These are phyloP conservation scores for Monomorium pharaonis DNA, from an alignment of 1,140 invertebrate genomes.

Conservation along the genomic window DNA sequence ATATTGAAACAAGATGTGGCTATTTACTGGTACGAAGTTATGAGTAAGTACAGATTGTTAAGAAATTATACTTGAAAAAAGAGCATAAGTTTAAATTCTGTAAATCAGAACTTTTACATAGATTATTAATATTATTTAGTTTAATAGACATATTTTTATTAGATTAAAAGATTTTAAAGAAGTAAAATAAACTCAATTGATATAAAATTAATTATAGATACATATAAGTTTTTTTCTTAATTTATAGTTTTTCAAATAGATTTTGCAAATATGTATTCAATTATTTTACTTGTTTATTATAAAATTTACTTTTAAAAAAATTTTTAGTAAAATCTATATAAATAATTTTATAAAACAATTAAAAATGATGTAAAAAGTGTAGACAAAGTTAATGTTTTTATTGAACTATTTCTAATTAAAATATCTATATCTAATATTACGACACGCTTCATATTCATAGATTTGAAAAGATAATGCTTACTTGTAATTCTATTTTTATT, in stretches of 20 bases:
- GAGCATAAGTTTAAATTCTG: neutral
- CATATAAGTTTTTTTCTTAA: neutral
- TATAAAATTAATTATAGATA: neutral
- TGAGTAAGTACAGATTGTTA: slow-evolving; percentile 78
- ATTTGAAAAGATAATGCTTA: neutral
- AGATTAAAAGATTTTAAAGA: neutral
- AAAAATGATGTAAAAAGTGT: neutral
- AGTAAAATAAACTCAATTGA: neutral
- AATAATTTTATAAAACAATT: neutral
- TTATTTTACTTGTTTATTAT: neutral
- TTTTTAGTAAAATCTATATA: neutral
- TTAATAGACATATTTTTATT: neutral
- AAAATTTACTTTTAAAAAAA: neutral
- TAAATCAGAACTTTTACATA: neutral
- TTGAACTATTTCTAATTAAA: neutral
- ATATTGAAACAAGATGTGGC: slow-evolving; percentile 78
- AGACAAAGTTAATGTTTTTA: neutral
- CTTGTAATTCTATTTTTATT: neutral
- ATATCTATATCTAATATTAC: neutral
- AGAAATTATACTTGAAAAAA: neutral
- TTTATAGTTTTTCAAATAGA: neutral
- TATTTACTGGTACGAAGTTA: slow-evolving; percentile 82
- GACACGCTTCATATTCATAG: neutral
- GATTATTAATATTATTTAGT: neutral
- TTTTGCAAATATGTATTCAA: neutral